These are phyloP conservation scores for Dusona sp. DNA, from an alignment of 2,888 invertebrate species.

Conservation along the genomic window DNA sequence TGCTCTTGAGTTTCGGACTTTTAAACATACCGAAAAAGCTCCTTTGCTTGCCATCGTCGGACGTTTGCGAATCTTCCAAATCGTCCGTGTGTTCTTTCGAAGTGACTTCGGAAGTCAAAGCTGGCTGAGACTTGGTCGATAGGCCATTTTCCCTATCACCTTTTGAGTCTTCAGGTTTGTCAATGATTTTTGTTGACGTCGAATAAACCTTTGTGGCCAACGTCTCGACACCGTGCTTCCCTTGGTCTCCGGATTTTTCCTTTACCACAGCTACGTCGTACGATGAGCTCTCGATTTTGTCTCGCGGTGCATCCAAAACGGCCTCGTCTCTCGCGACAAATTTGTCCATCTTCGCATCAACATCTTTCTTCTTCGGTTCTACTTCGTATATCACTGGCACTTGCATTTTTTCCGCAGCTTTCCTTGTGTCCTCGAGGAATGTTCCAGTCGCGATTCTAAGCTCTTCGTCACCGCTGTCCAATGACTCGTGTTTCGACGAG, in stretches of 20 bases:
- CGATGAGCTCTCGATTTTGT: slow-evolving; percentile 75
- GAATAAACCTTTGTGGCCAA: slow-evolving; percentile 48
- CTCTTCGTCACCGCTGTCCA: slow-evolving; percentile 81
- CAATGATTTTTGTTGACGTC: slow-evolving; percentile 51
- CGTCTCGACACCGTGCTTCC: slow-evolving; percentile 49
- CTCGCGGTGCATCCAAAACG: slow-evolving; percentile 73
- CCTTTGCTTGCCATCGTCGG: slow-evolving; percentile 75
- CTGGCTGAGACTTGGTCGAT: slow-evolving; percentile 21
- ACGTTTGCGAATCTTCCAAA: slow-evolving; percentile 67
- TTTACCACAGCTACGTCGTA: slow-evolving; percentile 72
- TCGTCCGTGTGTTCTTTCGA: slow-evolving; percentile 54
- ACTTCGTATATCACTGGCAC: slow-evolving; percentile 57
- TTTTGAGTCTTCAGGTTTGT: slow-evolving; percentile 42
- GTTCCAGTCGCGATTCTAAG: slow-evolving; percentile 75
- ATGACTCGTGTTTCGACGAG: slow-evolving; percentile 78
- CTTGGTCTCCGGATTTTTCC: slow-evolving; percentile 40
- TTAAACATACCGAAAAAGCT: slow-evolving; percentile 80
- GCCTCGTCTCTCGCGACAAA: slow-evolving; percentile 68
- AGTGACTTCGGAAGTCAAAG: slow-evolving; percentile 16
- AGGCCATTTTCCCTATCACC: slow-evolving; percentile 54
- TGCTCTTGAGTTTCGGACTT: slow-evolving; percentile 77
- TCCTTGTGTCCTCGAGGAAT: slow-evolving; percentile 78
- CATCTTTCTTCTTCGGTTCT: slow-evolving; percentile 27
- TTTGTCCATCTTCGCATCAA: slow-evolving; percentile 55
- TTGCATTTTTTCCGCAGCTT: slow-evolving; percentile 73